Conservation (phyloP, 2,113 vertebrate species). For the Oceanites oceanicus region DNA sequence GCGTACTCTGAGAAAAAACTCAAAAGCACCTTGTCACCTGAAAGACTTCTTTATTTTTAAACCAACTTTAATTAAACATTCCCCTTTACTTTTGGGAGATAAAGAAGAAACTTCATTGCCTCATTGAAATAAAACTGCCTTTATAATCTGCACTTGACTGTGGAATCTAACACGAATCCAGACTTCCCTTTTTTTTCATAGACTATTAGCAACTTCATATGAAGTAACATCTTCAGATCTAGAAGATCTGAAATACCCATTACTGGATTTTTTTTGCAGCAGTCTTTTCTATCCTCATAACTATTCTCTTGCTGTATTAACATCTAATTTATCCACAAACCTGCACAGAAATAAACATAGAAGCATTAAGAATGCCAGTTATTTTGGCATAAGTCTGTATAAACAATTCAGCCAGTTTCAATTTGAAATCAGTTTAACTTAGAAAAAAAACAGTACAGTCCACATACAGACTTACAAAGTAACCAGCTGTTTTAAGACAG, state of each 20-base stretch:
- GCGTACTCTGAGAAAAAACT: background rate
- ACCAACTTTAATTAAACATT: background rate
- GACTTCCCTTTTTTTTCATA: background rate
- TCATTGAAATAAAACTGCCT: background rate
- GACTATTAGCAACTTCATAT: background rate
- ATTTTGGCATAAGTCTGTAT: background rate
- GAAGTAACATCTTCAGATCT: background rate
- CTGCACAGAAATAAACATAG: background rate
- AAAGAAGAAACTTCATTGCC: background rate
- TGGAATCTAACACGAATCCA: background rate
- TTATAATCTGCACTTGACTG: background rate
- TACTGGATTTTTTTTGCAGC: background rate
- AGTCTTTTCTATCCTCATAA: background rate
- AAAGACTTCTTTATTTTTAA: background rate
- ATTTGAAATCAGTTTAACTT: background rate
- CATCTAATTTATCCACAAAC: background rate
- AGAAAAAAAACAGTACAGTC: background rate
- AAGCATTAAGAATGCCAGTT: background rate
- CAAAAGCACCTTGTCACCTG: background rate
- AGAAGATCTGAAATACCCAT: background rate
- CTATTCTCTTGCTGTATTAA: background rate
- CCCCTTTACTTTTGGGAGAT: background rate
- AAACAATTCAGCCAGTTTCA: background rate
- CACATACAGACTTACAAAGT: background rate
- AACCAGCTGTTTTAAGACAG: background rate